phyloP scores from a whole-genome alignment of 2,113 vertebrate genomes.

The Brachyhypopomus gauderio region DNA sequence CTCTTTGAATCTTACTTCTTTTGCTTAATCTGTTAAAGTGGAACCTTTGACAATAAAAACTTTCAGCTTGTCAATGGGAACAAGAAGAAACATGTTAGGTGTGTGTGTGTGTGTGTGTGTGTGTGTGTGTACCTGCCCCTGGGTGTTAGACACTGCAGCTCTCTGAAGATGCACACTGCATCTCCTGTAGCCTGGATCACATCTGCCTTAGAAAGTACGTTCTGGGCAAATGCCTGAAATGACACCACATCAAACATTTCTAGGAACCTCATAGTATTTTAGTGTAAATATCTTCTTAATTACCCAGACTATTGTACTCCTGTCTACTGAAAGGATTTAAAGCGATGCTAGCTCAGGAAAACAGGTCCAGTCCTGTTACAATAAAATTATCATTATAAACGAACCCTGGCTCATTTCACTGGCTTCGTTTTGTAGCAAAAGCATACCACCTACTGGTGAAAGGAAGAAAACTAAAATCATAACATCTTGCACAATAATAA shows the following conservation, averaged over 20 bases:
- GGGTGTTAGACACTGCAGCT: slow-evolving; percentile 85
- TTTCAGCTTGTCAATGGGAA: not conserved
- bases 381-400: not conserved
- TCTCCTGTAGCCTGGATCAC: slow-evolving; percentile 89
- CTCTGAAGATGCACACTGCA: slow-evolving; percentile 86
- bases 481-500: not conserved
- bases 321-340: not conserved
- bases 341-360: not conserved
- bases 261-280: not conserved
- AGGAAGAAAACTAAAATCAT: not conserved
- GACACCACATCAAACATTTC: not conserved
- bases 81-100: not conserved
- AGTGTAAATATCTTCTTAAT: not conserved
- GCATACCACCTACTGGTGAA: slow-evolving; percentile 43
- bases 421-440: slow-evolving; percentile 10
- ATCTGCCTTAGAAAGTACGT: slow-evolving; percentile 84
- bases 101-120: not conserved
- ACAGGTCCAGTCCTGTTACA: not conserved
- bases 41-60: not conserved
- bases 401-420: not conserved
- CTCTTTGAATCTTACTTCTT: not conserved
- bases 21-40: not conserved
- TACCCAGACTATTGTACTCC: not conserved
- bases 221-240: slow-evolving; percentile 83
- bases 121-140: slow-evolving; percentile 74